Evolutionary conservation across 2,797 vertebrate genomes (phyloP), one percentile per base, ranked within the genome.

Genomic region (Ammospiza maritima): DNA sequence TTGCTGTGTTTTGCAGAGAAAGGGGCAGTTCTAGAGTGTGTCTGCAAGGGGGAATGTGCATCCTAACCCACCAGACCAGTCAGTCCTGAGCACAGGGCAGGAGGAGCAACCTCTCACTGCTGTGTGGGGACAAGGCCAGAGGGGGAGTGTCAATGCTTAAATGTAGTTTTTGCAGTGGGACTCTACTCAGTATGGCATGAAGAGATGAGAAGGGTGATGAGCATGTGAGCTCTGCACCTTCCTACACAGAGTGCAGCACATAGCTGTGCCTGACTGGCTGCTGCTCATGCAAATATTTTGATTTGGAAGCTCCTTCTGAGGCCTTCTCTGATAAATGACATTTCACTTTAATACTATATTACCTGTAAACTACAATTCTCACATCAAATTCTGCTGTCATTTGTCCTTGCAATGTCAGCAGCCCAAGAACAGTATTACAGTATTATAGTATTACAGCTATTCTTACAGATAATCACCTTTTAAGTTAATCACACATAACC

Each of bases 401-500:
- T 90, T 88, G 60, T 71, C 72, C 92, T 94, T 88, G 82, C 66
- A 77, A 47, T 21, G 61, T 62, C 66, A 76, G 47, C 54, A 93
- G 66, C 34, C 26, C 67, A 58, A 70, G 71, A 95, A 70, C 40
- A 67, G 38, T 26, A 19, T 60, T 50, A 74, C 32, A 89, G 87
- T 3, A 94, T 95, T 79, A 87, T 6, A n/a, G 32, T 5, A 56
- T 11, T 57, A 34, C 32, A 57, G 14, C 22, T 57, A 56, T 10
- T n/a, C n/a, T 56, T 56, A 34, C 22, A 57, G 45, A 85, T 85
- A 92, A 94, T 80, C 87, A 80, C 47, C 83, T 95, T 94, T 77
- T n/a, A 75, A 66, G 90, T 85, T 81, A 86, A 91, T 70, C 79
- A 75, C 40, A 13, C 84, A 36, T 54, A 88, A 54, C 25, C 62